phyloP scores from a whole-genome alignment of 2,113 vertebrate species.

The Psilopsiagon aurifrons region DNA sequence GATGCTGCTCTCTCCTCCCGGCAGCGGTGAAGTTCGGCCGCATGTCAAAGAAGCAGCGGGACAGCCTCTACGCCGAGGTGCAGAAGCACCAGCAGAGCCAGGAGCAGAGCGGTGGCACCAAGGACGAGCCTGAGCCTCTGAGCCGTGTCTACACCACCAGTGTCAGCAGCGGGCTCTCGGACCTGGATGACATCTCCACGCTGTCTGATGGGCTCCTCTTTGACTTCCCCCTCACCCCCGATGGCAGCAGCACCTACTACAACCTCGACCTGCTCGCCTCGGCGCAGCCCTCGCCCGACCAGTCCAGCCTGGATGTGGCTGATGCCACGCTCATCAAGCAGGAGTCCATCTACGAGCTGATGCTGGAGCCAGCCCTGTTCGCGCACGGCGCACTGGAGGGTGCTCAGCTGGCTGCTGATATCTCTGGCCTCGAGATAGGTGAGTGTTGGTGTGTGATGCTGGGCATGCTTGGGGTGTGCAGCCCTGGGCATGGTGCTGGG shows the following conservation, averaged over 20 bases:
- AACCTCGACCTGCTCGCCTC: conserved; percentile 84
- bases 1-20: not conserved
- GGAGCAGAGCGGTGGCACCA: conserved; percentile 66
- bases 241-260: conserved; percentile 80
- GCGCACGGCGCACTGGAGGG: conserved; percentile 41
- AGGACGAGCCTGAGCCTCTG: conserved; percentile 67
- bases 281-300: conserved; percentile 84
- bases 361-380: conserved; percentile 82
- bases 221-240: conserved; percentile 86
- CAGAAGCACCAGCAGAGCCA: conserved; percentile 91
- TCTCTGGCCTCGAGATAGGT: conserved; percentile 85
- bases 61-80: conserved; percentile 91
- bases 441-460: rapidly evolving
- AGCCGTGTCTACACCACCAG: conserved; percentile 80
- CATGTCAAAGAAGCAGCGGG: conserved; percentile 94
- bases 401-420: conserved; percentile 64
- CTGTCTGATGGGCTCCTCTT: conserved; percentile 86
- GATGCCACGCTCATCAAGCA: conserved; percentile 82
- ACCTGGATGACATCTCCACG: conserved; percentile 84
- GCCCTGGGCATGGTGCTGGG: rapidly evolving
- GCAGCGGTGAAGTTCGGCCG: conserved; percentile 93
- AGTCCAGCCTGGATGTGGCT: conserved; percentile 80
- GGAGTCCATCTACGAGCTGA: conserved; percentile 81
- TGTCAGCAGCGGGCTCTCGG: conserved; percentile 79
- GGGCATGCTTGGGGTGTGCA: rapidly evolving